These are phyloP conservation scores for Fopius arisanus DNA, from an alignment of 1,140 invertebrate species.

Conservation along the genomic window DNA sequence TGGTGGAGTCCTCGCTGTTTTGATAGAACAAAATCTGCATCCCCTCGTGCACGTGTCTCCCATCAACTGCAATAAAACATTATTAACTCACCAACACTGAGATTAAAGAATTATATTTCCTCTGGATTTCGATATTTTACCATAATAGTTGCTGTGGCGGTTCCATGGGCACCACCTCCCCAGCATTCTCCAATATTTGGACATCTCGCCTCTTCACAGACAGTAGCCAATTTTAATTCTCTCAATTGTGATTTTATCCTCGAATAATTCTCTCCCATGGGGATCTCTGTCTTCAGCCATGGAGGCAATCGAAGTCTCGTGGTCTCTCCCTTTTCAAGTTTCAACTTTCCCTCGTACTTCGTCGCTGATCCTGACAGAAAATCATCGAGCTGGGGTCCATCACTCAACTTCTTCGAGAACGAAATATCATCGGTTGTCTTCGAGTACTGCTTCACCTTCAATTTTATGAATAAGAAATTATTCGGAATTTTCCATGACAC, in stretches of 20 bases:
- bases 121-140: constrained; percentile 58
- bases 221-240: constrained; percentile 91
- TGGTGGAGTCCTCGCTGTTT: constrained; percentile 92
- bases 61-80: constrained; percentile 73
- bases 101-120: no score
- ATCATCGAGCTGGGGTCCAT: constrained; percentile 56
- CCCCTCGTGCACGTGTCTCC: constrained; percentile 92
- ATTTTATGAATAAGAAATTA: neutral
- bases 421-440: constrained; percentile 34
- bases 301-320: constrained; percentile 88
- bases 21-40: constrained; percentile 98
- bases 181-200: constrained; percentile 99
- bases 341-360: constrained; percentile 83
- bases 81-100: neutral
- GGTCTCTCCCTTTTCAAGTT: constrained; percentile 82
- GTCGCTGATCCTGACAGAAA: constrained; percentile 46
- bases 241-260: constrained; percentile 88
- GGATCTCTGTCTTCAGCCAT: constrained; percentile 97
- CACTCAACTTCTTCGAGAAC: constrained; percentile 53
- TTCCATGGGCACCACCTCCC: constrained; percentile 91
- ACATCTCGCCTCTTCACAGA: constrained; percentile 98
- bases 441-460: neutral
- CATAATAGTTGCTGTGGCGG: constrained; percentile 91
- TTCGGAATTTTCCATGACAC: no score
- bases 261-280: constrained; percentile 85